Evolutionary conservation across 1,140 invertebrate genomes (phyloP).

Genomic region (Halyomorpha halys): DNA sequence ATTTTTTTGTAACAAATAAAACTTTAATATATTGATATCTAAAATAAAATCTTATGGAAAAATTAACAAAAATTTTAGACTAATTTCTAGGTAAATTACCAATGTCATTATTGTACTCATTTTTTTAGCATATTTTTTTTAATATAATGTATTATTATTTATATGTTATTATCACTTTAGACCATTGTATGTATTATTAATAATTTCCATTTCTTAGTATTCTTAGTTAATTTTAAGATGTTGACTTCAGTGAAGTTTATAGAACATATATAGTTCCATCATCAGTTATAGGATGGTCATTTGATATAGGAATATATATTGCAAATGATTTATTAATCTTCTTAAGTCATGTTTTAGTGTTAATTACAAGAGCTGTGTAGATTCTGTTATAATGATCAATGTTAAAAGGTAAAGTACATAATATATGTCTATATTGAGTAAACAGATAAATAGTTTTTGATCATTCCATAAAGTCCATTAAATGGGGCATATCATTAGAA

Average conservation of each 20-base stretch:
- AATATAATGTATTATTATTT: neutral
- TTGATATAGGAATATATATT: neutral
- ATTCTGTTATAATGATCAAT: neutral
- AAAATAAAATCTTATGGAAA: neutral
- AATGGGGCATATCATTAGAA: conserved; percentile 10
- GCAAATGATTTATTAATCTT: neutral
- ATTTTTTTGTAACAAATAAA: neutral
- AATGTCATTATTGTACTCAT: neutral
- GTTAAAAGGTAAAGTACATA: conserved; percentile 5
- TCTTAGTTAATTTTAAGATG: conserved; percentile 1
- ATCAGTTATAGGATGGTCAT: conserved; percentile 1
- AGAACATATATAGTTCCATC: neutral
- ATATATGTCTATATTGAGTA: too few species aligned
- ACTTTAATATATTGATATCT: neutral
- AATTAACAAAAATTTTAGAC: conserved; percentile 1
- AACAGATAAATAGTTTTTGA: conserved; percentile 9
- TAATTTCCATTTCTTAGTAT: neutral
- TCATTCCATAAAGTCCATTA: neutral
- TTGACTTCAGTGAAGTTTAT: conserved; percentile 15
- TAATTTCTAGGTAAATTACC: conserved; percentile 5
- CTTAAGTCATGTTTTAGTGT: conserved; percentile 1
- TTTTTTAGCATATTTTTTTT: neutral
- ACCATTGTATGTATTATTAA: neutral
- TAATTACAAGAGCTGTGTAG: neutral
- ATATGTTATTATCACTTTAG: neutral